Conservation (phyloP, 1,140 invertebrate species). For the Bathynomus jamesi region DNA sequence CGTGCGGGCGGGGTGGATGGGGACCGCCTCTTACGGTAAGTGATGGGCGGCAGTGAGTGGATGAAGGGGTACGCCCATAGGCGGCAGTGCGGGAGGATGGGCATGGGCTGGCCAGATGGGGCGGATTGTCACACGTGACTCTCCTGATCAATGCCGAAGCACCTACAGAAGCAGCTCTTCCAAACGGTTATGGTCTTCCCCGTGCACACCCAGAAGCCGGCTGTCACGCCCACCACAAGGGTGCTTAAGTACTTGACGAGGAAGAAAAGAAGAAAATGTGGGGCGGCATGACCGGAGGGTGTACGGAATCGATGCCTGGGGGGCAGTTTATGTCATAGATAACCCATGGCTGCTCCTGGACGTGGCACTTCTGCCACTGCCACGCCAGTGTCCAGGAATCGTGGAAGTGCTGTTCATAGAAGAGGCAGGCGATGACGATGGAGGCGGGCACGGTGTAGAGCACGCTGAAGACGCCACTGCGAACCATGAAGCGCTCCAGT, state of each 20-base stretch:
- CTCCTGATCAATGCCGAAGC: constrained; percentile 24
- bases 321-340: constrained; percentile 44
- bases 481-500: constrained; percentile 47
- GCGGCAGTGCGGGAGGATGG: constrained; percentile 18
- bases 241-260: constrained; percentile 52
- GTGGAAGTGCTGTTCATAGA: constrained; percentile 73
- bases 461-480: constrained; percentile 62
- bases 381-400: constrained; percentile 64
- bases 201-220: constrained; percentile 57
- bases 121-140: constrained; percentile 38
- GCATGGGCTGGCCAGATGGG: constrained; percentile 29
- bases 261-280: constrained; percentile 51
- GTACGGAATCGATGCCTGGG: constrained; percentile 15
- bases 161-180: constrained; percentile 41
- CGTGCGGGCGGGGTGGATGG: constrained; percentile 31
- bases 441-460: constrained; percentile 92
- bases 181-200: constrained; percentile 60
- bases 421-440: constrained; percentile 88
- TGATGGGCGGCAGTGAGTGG: constrained; percentile 17
- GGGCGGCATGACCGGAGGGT: constrained; percentile 41
- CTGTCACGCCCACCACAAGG: constrained; percentile 54
- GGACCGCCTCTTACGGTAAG: constrained; percentile 30
- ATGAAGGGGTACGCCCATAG: constrained; percentile 18
- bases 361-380: constrained; percentile 56
- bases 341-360: constrained; percentile 33